phyloP scores from a whole-genome alignment of 2,113 vertebrate species.

The Stegastes partitus region DNA sequence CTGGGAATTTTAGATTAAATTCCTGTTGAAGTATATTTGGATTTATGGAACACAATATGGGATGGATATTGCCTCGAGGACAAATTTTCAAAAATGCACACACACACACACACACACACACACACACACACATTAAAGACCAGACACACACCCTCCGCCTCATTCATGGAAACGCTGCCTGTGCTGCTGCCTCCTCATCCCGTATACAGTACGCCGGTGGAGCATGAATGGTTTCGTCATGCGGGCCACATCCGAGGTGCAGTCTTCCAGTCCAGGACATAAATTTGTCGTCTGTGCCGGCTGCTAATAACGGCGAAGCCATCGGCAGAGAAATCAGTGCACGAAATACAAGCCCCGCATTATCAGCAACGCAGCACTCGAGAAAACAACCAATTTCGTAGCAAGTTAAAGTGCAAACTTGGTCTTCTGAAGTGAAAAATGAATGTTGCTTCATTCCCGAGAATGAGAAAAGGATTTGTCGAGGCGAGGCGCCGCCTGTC shows the following conservation, averaged over 20 bases:
- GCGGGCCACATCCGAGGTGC: conserved; percentile 38
- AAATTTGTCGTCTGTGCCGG: conserved; percentile 51
- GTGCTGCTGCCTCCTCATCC: conserved; percentile 13
- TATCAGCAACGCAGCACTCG: conserved; percentile 49
- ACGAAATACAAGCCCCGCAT: conserved; percentile 52
- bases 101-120: background rate
- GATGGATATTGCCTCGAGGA: conserved; percentile 32
- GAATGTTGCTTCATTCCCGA: conserved; percentile 36
- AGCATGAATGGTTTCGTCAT: conserved; percentile 39
- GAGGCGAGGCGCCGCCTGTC: conserved; percentile 40
- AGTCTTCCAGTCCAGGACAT: conserved; percentile 50
- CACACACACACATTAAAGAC: conserved; percentile 21
- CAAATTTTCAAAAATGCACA: conserved; percentile 7
- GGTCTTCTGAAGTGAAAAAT: conserved; percentile 51
- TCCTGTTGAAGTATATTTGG: conserved; percentile 33
- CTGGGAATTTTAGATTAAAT: conserved; percentile 31
- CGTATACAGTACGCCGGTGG: background rate
- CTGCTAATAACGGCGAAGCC: conserved; percentile 56
- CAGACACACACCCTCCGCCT: background rate
- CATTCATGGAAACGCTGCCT: conserved; percentile 15
- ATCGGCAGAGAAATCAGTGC: conserved; percentile 57
- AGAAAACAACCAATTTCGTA: conserved; percentile 21
- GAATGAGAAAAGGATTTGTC: conserved; percentile 50
- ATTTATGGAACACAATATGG: conserved; percentile 44
- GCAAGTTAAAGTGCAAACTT: conserved; percentile 41